Evolutionary conservation across 2,113 vertebrate species (phyloP), one percentile per base, ranked within the genome.

Genomic region (Furnarius figulus): DNA sequence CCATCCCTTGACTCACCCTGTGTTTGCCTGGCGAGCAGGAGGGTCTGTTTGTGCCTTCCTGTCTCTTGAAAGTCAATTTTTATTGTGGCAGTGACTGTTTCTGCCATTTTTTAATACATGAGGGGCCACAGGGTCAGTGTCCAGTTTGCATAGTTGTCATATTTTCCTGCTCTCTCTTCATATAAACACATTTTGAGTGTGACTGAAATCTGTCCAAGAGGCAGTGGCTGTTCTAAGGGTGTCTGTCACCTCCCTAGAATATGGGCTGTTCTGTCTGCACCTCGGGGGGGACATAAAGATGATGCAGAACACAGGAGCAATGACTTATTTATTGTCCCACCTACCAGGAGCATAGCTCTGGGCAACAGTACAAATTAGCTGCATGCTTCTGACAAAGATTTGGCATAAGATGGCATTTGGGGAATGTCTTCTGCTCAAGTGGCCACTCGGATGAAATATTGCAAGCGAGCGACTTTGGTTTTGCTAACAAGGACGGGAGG

Each of bases 201-300:
- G 37, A 70, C n/a, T 88, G 39, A 65, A 86, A 97, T 97, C 95
- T 97, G 95, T 97, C 96, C 95, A 97, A 97, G 95, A 97, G 95
- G 96, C 95, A 88, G 78, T 65, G 78, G 1, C 28, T 82, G 92
- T 96, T 83, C 73, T 81, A 85, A 95, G 96, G 79, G 83, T 94
- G 93, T 93, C 17, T 94, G 44, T 95, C 68, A 61, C 55, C 44
- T 92, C 87, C 85, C 96, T 97, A 95, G 96, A 97, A 97, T 96
- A 97, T 96, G 96, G 93, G 93, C 93, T 95, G 96, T 94, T 97
- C 95, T 96, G 93, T 72, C 88, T 96, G 96, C 95, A 72, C 92
- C 80, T 95, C 65, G 14, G 92, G 92, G 90, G 95, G 93, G 40
- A 53, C 95, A 78, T 17, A 88, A 90, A 85, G 95, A 28, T 25